Evolutionary conservation across 2,888 invertebrate genomes (phyloP).

Genomic region (Rugalucina vietnamica): DNA sequence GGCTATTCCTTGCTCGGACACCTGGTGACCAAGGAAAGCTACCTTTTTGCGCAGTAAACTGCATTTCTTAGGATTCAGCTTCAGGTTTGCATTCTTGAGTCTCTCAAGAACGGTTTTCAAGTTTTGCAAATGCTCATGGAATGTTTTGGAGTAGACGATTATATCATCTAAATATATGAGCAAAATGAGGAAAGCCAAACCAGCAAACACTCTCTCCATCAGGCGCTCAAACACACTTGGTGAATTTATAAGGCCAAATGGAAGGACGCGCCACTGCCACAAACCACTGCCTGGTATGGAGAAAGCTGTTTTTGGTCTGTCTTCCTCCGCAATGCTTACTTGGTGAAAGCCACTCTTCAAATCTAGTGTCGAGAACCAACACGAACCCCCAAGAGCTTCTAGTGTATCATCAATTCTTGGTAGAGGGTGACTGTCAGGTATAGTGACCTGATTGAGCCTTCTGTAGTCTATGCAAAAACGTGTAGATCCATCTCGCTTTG

Average conservation of each 20-base stretch:
- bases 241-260: conserved; percentile 46
- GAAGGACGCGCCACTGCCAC: conserved; percentile 45
- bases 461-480: conserved; percentile 53
- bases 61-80: conserved; percentile 16
- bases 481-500: conserved; percentile 38
- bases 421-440: conserved; percentile 45
- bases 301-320: conserved; percentile 41
- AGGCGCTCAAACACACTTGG: conserved; percentile 43
- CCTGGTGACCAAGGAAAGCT: conserved; percentile 23
- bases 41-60: conserved; percentile 14
- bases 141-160: neutral
- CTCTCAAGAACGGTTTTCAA: neutral
- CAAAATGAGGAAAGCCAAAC: conserved; percentile 27
- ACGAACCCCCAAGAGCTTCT: conserved; percentile 39
- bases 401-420: conserved; percentile 51
- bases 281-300: conserved; percentile 31
- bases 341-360: conserved; percentile 44
- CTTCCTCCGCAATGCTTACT: conserved; percentile 33
- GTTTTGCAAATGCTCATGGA: conserved; percentile 23
- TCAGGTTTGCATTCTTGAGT: conserved; percentile 9
- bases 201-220: conserved; percentile 39
- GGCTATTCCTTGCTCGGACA: conserved; percentile 24
- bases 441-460: conserved; percentile 31
- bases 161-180: neutral
- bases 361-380: conserved; percentile 49